Conservation (phyloP, 2,113 vertebrate species). For the Micromys minutus region DNA sequence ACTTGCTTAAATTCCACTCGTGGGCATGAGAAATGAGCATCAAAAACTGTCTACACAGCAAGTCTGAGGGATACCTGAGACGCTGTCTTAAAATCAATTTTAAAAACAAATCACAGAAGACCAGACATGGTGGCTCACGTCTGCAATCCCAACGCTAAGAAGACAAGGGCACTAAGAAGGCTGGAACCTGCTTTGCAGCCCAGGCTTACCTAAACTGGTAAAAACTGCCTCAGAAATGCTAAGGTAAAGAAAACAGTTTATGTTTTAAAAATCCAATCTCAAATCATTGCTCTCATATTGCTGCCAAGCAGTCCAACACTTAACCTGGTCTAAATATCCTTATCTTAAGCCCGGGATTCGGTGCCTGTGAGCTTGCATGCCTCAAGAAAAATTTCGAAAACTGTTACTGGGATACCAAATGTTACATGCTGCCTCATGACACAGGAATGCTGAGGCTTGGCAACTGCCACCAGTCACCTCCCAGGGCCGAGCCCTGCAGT, state of each 20-base stretch:
- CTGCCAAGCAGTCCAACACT: constrained; percentile 42
- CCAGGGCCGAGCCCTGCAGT: not conserved
- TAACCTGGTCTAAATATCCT: constrained; percentile 56
- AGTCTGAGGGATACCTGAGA: not conserved
- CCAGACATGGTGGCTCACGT: not conserved
- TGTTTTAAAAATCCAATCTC: not conserved
- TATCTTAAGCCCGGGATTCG: constrained; percentile 53
- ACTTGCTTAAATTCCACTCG: not conserved
- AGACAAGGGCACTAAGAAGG: not conserved
- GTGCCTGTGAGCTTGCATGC: constrained; percentile 48
- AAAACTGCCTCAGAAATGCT: not conserved
- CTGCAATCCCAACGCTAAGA: not conserved
- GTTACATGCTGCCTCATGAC: not conserved
- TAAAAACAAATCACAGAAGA: not conserved
- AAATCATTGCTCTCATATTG: constrained; percentile 41
- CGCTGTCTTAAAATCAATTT: not conserved
- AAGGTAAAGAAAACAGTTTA: not conserved
- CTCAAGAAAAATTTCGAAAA: constrained; percentile 51
- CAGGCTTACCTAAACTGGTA: not conserved
- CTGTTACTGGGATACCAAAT: constrained; percentile 15
- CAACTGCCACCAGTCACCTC: not conserved
- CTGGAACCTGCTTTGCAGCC: no score
- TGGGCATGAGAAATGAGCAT: not conserved
- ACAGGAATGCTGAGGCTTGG: constrained; percentile 59
- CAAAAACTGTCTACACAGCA: not conserved